Conservation (phyloP, 1,140 invertebrate species). For the Brachionus sp. region DNA sequence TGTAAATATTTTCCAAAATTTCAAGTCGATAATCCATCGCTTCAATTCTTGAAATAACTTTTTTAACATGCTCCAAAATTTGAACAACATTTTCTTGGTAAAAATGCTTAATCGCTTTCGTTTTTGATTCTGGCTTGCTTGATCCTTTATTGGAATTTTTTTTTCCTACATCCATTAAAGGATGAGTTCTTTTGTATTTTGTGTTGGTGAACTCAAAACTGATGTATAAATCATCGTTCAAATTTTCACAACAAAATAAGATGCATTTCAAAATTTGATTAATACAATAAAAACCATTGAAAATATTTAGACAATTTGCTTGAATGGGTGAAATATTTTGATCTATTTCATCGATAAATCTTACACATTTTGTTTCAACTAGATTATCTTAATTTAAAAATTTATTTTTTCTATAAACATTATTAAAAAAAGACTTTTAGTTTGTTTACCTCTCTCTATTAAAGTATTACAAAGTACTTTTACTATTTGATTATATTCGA, state of each 20-base stretch:
- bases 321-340: conserved; percentile 28
- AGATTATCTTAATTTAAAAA: neutral
- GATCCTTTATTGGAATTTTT: neutral
- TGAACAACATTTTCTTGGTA: neutral
- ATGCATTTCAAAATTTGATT: conserved; percentile 23
- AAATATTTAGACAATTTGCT: neutral
- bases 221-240: neutral
- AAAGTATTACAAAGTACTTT: conserved; percentile 26
- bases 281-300: conserved; percentile 19
- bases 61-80: conserved; percentile 49
- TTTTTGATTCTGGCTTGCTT: neutral
- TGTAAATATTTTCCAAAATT: conserved; percentile 60
- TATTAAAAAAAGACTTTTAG: neutral
- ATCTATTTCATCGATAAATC: conserved; percentile 41
- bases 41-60: conserved; percentile 52
- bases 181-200: neutral
- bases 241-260: conserved; percentile 35
- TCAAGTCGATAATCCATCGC: conserved; percentile 58
- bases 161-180: neutral
- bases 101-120: neutral
- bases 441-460: neutral
- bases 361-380: conserved; percentile 14
- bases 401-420: neutral
- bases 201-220: neutral
- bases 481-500: neutral